Evolutionary conservation across 1,140 invertebrate genomes (phyloP).

Genomic region (Plutomurus gul): DNA sequence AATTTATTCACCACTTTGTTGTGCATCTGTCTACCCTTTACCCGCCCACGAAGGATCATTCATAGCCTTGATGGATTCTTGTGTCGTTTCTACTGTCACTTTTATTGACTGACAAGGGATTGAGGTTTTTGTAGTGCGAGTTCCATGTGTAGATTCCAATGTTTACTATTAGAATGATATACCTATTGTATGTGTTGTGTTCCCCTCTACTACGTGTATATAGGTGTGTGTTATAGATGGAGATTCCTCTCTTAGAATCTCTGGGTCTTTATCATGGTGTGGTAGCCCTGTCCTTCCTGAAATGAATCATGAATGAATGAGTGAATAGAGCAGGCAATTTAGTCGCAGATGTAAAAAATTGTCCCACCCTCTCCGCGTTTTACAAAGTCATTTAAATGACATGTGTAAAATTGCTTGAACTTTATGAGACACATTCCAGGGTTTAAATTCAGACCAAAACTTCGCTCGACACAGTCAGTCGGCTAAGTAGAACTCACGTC

Average conservation of each 20-base stretch:
- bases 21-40: slow-evolving; percentile 35
- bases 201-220: too few relatives aligned
- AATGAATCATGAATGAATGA: slow-evolving; percentile 30
- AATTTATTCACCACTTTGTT: slow-evolving; percentile 41
- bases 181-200: background rate
- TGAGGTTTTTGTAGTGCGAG: background rate
- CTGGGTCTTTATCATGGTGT: too few relatives aligned
- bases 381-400: slow-evolving; percentile 39
- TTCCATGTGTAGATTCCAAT: too few relatives aligned
- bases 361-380: slow-evolving; percentile 28
- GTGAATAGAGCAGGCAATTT: slow-evolving; percentile 3
- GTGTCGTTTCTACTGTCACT: slow-evolving; percentile 38
- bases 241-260: background rate
- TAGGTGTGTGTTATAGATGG: too few relatives aligned
- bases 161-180: background rate
- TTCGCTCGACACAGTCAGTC: background rate
- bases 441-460: background rate
- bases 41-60: slow-evolving; percentile 38
- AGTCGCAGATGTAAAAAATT: slow-evolving; percentile 36
- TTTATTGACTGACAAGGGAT: slow-evolving; percentile 35
- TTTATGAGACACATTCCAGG: slow-evolving; percentile 24
- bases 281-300: background rate
- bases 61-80: slow-evolving; percentile 37
- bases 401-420: slow-evolving; percentile 25
- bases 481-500: background rate